These are phyloP conservation scores for Drosophila jambulina DNA, from an alignment of 1,140 invertebrate species.

Conservation along the genomic window DNA sequence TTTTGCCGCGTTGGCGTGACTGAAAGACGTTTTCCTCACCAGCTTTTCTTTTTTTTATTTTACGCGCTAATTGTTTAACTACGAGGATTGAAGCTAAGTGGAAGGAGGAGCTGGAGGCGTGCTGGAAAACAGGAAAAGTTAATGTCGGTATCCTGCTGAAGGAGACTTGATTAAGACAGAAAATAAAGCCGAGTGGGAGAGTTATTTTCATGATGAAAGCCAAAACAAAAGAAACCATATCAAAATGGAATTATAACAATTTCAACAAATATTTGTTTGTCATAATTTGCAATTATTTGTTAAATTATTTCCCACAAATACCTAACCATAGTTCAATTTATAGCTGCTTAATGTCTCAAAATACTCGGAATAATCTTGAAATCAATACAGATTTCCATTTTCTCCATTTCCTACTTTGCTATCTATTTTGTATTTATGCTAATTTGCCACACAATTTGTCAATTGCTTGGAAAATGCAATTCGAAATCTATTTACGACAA, in stretches of 20 bases:
- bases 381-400: background rate
- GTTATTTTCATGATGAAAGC: conserved; percentile 8
- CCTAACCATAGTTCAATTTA: background rate
- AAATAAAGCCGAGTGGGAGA: background rate
- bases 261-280: background rate
- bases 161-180: conserved; percentile 29
- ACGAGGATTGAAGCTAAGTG: conserved; percentile 20
- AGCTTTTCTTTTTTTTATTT: conserved; percentile 22
- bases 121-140: conserved; percentile 16
- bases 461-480: conserved; percentile 38
- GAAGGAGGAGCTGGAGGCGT: conserved; percentile 8
- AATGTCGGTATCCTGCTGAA: conserved; percentile 10
- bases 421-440: conserved; percentile 20
- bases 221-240: background rate
- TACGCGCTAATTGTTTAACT: conserved; percentile 47
- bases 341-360: background rate
- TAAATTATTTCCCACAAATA: background rate
- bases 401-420: background rate
- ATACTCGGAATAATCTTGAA: background rate
- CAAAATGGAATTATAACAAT: background rate
- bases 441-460: conserved; percentile 30
- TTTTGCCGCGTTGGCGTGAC: conserved; percentile 41
- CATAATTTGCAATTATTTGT: background rate
- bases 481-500: conserved; percentile 40
- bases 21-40: conserved; percentile 38